phyloP scores from a whole-genome alignment of 2,888 invertebrate species.

The Atrina japonica region DNA sequence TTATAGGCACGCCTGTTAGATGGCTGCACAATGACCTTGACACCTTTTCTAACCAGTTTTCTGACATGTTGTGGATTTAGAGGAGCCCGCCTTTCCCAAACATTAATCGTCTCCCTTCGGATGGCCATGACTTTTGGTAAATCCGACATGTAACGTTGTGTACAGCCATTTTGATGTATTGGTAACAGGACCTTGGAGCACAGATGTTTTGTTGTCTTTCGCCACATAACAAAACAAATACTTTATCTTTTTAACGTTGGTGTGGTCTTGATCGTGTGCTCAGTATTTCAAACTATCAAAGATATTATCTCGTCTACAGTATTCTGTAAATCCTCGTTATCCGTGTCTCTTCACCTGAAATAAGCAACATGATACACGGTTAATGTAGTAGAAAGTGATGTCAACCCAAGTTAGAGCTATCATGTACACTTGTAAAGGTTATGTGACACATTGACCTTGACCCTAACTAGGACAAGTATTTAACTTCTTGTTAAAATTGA shows the following conservation, averaged over 20 bases:
- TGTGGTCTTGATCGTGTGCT: background rate
- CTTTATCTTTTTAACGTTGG: background rate
- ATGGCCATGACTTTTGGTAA: constrained; percentile 69
- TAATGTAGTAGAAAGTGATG: too few relatives aligned
- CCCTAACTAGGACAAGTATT: too few relatives aligned
- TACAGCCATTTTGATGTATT: constrained; percentile 23
- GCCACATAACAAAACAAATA: constrained; percentile 27
- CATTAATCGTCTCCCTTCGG: constrained; percentile 82
- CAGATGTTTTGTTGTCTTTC: constrained; percentile 17
- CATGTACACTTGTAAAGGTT: too few relatives aligned
- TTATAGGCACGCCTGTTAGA: constrained; percentile 98
- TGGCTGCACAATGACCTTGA: constrained; percentile 96
- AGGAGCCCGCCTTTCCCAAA: constrained; percentile 90
- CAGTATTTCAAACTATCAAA: too few relatives aligned
- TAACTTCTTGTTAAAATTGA: too few relatives aligned
- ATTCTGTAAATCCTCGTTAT: too few relatives aligned
- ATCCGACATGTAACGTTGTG: constrained; percentile 19
- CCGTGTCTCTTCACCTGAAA: too few relatives aligned
- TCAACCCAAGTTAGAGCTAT: too few relatives aligned
- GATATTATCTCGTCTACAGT: too few relatives aligned
- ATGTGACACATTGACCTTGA: too few relatives aligned
- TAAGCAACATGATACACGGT: too few relatives aligned
- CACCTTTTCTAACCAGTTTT: constrained; percentile 92
- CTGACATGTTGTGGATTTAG: constrained; percentile 95
- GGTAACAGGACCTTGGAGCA: constrained; percentile 11